phyloP scores from a whole-genome alignment of 2,797 vertebrate genomes.

The Euthynnus affinis region DNA sequence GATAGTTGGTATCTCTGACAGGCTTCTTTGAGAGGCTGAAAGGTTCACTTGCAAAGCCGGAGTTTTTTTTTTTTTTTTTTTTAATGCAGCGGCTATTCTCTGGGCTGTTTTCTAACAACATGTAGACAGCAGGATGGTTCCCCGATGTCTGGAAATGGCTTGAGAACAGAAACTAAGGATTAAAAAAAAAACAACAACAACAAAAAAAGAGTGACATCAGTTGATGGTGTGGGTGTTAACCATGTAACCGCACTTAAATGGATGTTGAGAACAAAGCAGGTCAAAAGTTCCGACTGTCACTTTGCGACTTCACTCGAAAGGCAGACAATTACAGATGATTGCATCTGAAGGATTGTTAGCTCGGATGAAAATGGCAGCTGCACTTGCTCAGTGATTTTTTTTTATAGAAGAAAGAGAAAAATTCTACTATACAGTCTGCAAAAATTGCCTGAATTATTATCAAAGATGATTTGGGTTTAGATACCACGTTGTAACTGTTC shows the following conservation, averaged over 20 bases:
- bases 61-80: constrained; percentile 40
- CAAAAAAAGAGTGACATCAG: constrained; percentile 10
- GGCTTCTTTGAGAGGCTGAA: constrained; percentile 33
- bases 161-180: constrained; percentile 47
- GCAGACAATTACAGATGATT: constrained; percentile 46
- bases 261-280: constrained; percentile 30
- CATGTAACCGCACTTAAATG: constrained; percentile 31
- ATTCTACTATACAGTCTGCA: constrained; percentile 3
- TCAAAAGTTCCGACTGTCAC: constrained; percentile 41
- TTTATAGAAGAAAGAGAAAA: constrained; percentile 12
- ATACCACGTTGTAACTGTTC: constrained; percentile 16
- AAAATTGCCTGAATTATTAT: neutral
- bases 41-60: neutral
- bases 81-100: constrained; percentile 27
- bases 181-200: neutral
- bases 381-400: constrained; percentile 26
- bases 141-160: constrained; percentile 26
- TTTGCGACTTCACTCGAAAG: constrained; percentile 37
- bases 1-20: constrained; percentile 52
- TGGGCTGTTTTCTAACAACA: constrained; percentile 31
- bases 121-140: neutral
- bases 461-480: constrained; percentile 12
- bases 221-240: constrained; percentile 27
- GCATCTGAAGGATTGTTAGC: constrained; percentile 35
- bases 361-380: constrained; percentile 14